These are phyloP conservation scores for Pollachius pollachius DNA, from an alignment of 2,113 vertebrate species.

Conservation along the genomic window DNA sequence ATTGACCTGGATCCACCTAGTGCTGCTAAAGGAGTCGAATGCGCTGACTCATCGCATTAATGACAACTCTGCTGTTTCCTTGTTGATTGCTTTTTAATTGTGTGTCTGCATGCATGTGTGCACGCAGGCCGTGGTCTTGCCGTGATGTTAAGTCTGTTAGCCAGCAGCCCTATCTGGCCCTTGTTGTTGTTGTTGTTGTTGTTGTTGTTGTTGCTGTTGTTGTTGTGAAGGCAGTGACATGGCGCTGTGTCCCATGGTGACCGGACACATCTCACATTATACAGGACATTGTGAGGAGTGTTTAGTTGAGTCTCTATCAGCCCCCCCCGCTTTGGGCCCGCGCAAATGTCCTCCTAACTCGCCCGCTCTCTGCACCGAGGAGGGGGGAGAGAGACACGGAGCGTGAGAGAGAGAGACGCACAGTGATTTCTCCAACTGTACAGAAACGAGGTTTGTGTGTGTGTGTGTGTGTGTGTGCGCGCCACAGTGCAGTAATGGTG, in stretches of 20 bases:
- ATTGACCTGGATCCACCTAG: no score
- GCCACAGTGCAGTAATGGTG: constrained; percentile 24
- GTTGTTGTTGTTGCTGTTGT: constrained; percentile 10
- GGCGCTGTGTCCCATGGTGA: constrained; percentile 39
- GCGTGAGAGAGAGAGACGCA: not conserved
- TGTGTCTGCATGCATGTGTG: not conserved
- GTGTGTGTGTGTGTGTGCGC: no score
- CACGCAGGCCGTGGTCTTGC: not conserved
- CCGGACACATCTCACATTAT: constrained; percentile 39
- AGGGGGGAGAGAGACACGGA: constrained; percentile 22
- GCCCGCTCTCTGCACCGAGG: constrained; percentile 7
- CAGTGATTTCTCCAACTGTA: constrained; percentile 22
- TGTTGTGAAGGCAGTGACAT: not conserved
- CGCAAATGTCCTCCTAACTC: constrained; percentile 32
- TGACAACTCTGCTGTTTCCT: no score
- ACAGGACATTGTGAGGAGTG: not conserved
- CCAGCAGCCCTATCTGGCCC: constrained; percentile 25
- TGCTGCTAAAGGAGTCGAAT: no score
- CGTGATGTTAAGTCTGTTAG: constrained; percentile 10
- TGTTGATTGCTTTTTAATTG: no score
- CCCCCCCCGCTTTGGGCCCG: constrained; percentile 10
- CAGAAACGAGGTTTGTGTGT: constrained; percentile 28
- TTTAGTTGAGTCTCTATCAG: not conserved
- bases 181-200: constrained; percentile 10
- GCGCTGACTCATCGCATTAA: no score